These are phyloP conservation scores for Lithodes maja DNA, from an alignment of 2,888 invertebrate species.

Conservation along the genomic window DNA sequence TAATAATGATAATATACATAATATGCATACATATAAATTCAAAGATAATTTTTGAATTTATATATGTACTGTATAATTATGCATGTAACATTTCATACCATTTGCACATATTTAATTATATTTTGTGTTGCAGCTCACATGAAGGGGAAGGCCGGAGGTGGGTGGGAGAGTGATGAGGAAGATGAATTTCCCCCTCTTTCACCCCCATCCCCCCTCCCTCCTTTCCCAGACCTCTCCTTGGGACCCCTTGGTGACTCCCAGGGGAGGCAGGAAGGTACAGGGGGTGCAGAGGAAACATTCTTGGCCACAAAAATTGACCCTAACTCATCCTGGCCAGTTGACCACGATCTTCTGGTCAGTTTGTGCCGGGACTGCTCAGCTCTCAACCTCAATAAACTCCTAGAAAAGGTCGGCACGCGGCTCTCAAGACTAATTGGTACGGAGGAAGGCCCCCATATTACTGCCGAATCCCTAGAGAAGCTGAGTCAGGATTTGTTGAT, in stretches of 20 bases:
- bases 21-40: too few species aligned
- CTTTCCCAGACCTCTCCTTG: slow-evolving; percentile 35
- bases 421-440: background rate
- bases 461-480: background rate
- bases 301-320: slow-evolving; percentile 24
- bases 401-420: slow-evolving; percentile 22
- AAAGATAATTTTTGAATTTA: too few species aligned
- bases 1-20: too few species aligned
- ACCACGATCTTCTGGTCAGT: slow-evolving; percentile 40
- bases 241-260: background rate
- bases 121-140: slow-evolving; percentile 68
- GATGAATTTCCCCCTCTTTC: slow-evolving; percentile 18
- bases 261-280: background rate
- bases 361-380: slow-evolving; percentile 43
- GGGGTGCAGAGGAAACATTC: slow-evolving; percentile 40
- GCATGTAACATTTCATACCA: too few species aligned
- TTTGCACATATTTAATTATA: too few species aligned
- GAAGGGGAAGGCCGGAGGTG: slow-evolving; percentile 72
- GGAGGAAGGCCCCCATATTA: background rate
- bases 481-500: background rate
- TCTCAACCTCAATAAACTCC: slow-evolving; percentile 26
- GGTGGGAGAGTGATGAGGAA: slow-evolving; percentile 72
- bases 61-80: too few species aligned
- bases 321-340: slow-evolving; percentile 42
- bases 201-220: slow-evolving; percentile 37